Percentiles rank a stretch among this genome's conserved stretches.
phyloP scores from a whole-genome alignment of 2,113 vertebrate genomes.

The Pseudopodoces humilis region DNA sequence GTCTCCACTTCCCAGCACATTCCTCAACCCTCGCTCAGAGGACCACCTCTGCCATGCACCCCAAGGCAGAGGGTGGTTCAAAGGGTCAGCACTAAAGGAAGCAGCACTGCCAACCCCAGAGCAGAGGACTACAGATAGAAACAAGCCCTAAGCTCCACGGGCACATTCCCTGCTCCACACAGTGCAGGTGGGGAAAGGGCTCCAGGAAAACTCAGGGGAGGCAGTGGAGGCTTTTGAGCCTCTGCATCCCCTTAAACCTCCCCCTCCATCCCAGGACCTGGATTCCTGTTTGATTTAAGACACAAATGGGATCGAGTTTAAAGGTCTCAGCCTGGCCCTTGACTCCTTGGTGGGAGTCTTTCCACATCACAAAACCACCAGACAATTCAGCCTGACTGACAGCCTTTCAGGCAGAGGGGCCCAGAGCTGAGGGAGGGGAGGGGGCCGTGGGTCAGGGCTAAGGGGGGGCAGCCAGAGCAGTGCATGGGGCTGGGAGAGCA shows the following conservation, averaged over 20 bases:
- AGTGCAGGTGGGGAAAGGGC: not conserved
- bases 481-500: not conserved
- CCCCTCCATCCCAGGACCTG: not conserved
- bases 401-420: constrained; percentile 58
- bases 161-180: not conserved
- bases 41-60: not conserved
- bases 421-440: not conserved
- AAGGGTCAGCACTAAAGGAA: not conserved
- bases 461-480: not conserved
- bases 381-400: constrained; percentile 68
- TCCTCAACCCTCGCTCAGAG: not conserved
- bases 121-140: not conserved
- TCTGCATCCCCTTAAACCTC: not conserved
- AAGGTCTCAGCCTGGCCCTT: constrained; percentile 68
- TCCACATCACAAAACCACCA: constrained; percentile 69
- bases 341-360: constrained; percentile 69
- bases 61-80: not conserved
- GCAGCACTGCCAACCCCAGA: not conserved
- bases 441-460: not conserved
- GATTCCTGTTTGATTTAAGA: constrained; percentile 59
- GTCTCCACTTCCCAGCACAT: not conserved
- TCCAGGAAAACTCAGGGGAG: not conserved
- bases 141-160: not conserved
- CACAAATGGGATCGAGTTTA: constrained; percentile 51
- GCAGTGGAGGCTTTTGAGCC: not conserved